These are phyloP conservation scores for Pangasius sanitwongsei DNA, from an alignment of 2,797 vertebrate genomes.

Conservation along the genomic window DNA sequence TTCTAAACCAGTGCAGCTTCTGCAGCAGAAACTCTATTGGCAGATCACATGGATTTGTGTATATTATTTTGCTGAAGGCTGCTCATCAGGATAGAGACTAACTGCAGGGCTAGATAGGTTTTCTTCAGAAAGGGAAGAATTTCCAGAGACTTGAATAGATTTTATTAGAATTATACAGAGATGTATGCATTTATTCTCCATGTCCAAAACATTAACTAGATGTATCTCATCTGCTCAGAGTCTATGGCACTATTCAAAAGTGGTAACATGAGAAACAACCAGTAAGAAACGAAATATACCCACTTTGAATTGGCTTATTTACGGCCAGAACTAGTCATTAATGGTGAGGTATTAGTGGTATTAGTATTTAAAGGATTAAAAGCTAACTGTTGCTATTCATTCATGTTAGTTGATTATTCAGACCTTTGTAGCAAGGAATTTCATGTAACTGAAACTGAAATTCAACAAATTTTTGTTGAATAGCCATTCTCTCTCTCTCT, in stretches of 20 bases:
- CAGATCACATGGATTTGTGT: not conserved
- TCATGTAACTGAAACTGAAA: not conserved
- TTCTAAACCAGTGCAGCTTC: not conserved
- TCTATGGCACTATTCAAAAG: not conserved
- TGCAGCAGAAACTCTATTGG: not conserved
- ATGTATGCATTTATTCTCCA: not conserved
- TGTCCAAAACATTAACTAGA: not conserved
- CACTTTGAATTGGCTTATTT: not conserved
- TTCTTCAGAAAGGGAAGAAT: not conserved
- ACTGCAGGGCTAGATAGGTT: not conserved
- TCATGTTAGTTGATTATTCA: not conserved
- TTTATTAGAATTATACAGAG: not conserved
- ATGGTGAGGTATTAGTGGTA: not conserved
- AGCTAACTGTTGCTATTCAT: not conserved
- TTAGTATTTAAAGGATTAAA: not conserved
- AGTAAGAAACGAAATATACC: not conserved
- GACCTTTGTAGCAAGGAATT: not conserved
- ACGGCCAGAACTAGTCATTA: not conserved
- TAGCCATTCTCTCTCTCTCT: not conserved
- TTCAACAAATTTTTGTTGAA: not conserved
- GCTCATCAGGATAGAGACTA: not conserved
- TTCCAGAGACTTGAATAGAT: not conserved
- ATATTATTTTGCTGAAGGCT: not conserved
- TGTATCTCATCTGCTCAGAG: not conserved
- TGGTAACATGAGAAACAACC: too few species aligned